These are phyloP conservation scores for Steinernema scapterisci DNA, from an alignment of 2,888 invertebrate genomes.

Conservation along the genomic window DNA sequence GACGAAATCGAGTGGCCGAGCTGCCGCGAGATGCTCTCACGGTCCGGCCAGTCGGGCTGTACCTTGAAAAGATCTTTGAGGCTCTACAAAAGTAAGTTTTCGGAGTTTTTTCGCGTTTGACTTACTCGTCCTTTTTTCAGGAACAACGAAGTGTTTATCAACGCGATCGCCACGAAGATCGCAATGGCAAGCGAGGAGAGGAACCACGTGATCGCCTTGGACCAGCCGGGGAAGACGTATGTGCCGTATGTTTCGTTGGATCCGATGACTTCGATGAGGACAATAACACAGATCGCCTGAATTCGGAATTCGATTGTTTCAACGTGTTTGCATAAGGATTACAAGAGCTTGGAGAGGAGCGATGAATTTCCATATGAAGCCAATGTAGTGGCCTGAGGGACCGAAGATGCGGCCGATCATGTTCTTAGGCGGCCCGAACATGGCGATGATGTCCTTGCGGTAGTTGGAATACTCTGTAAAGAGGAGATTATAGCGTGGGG, in stretches of 20 bases:
- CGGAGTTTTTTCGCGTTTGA: background rate
- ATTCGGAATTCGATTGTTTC: background rate
- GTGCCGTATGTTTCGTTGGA: background rate
- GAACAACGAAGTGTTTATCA: background rate
- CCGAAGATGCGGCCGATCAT: slow-evolving; percentile 37
- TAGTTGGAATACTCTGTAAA: slow-evolving; percentile 45
- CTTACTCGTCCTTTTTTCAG: background rate
- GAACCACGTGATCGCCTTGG: background rate
- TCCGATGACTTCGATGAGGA: background rate
- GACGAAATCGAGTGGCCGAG: background rate
- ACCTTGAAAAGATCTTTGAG: slow-evolving; percentile 45
- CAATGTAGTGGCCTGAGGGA: slow-evolving; percentile 47
- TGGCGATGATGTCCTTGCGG: slow-evolving; percentile 47
- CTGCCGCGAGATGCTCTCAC: background rate
- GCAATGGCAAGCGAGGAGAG: slow-evolving; percentile 4
- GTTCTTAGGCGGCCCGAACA: slow-evolving; percentile 52
- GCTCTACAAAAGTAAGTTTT: slow-evolving; percentile 34
- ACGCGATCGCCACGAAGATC: background rate
- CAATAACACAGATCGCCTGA: slow-evolving; percentile 5
- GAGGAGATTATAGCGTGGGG: background rate
- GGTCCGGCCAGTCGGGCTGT: slow-evolving; percentile 49
- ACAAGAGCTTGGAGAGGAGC: slow-evolving; percentile 42
- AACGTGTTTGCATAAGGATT: background rate
- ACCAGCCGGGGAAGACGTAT: background rate
- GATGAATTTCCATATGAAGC: slow-evolving; percentile 44